Evolutionary conservation across 1,140 invertebrate genomes (phyloP).

Genomic region (Lepidostoma basale): DNA sequence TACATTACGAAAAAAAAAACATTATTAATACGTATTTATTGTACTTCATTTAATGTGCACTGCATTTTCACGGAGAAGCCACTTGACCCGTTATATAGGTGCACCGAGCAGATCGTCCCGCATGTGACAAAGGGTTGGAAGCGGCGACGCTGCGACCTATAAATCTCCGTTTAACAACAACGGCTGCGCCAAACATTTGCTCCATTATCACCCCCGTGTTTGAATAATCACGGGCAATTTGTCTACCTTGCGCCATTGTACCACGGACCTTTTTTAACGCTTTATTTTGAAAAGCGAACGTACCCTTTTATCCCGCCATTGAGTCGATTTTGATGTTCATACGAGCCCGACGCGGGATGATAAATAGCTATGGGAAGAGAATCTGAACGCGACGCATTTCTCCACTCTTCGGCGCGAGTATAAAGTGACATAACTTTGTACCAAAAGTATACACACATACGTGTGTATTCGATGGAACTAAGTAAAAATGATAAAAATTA

Average conservation of each 20-base stretch:
- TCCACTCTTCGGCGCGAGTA: neutral
- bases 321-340: constrained; percentile 32
- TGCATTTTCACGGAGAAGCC: neutral
- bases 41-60: too few relatives aligned
- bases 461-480: neutral
- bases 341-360: constrained; percentile 16
- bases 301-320: constrained; percentile 26
- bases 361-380: constrained; percentile 27
- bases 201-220: constrained; percentile 41
- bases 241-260: constrained; percentile 33
- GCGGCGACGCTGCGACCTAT: constrained; percentile 1
- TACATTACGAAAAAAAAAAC: too few relatives aligned
- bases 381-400: constrained; percentile 13
- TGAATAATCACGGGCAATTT: constrained; percentile 40
- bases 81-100: neutral
- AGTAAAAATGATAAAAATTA: too few relatives aligned
- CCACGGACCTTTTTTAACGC: constrained; percentile 16
- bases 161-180: constrained; percentile 26
- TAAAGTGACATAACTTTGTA: neutral
- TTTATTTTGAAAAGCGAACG: constrained; percentile 19
- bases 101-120: neutral
- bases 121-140: constrained; percentile 18
- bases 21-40: too few relatives aligned
- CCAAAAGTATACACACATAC: too few relatives aligned
- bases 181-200: constrained; percentile 29